These are phyloP conservation scores for Cremastobaeus sp. DNA, from an alignment of 2,888 invertebrate genomes.

Conservation along the genomic window DNA sequence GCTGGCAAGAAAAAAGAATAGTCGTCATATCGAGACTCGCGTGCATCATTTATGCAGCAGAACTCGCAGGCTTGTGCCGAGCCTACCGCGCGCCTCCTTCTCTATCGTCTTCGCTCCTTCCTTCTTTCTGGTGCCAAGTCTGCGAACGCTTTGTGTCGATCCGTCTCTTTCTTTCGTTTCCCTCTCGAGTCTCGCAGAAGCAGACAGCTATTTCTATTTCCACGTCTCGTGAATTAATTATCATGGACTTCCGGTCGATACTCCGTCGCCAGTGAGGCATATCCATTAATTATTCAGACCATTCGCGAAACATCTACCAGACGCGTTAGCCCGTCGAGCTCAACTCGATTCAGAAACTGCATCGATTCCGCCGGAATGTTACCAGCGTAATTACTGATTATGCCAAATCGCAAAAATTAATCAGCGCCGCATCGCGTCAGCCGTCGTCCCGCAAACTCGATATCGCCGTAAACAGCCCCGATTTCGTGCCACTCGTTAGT, in stretches of 20 bases:
- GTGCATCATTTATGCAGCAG: conserved; percentile 57
- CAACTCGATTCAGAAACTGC: conserved; percentile 51
- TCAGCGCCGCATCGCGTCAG: too few relatives aligned
- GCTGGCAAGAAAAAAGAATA: conserved; percentile 50
- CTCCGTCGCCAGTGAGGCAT: conserved; percentile 68
- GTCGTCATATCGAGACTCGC: conserved; percentile 53
- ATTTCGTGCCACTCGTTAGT: too few relatives aligned
- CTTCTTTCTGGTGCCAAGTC: conserved; percentile 30
- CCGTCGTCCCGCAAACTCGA: neutral
- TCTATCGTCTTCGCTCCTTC: conserved; percentile 51
- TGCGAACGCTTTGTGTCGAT: conserved; percentile 38
- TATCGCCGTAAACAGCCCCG: neutral
- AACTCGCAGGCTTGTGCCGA: conserved; percentile 41
- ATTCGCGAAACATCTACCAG: conserved; percentile 61
- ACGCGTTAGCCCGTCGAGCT: conserved; percentile 56
- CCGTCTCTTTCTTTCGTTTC: conserved; percentile 56
- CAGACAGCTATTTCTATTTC: conserved; percentile 71
- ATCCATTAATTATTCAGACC: conserved; percentile 68
- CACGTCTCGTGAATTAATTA: conserved; percentile 74
- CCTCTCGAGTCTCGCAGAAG: conserved; percentile 37
- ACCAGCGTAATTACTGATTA: conserved; percentile 34
- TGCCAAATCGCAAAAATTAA: conserved; percentile 31
- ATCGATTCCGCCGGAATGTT: conserved; percentile 49
- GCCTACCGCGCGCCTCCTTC: conserved; percentile 48
- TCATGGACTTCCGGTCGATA: conserved; percentile 71